Evolutionary conservation across 2,888 invertebrate genomes (phyloP).

Genomic region (Chaitophorus viminalis): DNA sequence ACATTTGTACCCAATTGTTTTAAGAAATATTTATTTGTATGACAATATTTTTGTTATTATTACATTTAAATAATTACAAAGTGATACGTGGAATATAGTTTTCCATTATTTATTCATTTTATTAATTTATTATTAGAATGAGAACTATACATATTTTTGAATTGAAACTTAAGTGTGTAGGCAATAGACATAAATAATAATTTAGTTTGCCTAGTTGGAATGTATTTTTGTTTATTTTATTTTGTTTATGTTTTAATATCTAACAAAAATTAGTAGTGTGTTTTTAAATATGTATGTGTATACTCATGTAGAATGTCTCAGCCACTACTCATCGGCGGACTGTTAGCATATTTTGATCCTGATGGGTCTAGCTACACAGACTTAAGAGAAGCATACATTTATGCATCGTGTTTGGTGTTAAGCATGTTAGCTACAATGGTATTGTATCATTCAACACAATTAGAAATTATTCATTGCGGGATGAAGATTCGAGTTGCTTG

Average conservation of each 20-base stretch:
- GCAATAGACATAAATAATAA: too few relatives aligned
- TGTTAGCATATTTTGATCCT: conserved; percentile 69
- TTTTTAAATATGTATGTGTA: conserved; percentile 35
- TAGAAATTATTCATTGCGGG: conserved; percentile 80
- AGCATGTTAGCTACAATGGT: conserved; percentile 81
- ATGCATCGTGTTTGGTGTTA: conserved; percentile 78
- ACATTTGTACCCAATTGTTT: too few relatives aligned
- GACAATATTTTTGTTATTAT: too few relatives aligned
- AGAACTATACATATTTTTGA: not conserved
- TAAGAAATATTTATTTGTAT: too few relatives aligned
- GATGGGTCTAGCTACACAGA: conserved; percentile 66
- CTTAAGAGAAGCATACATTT: conserved; percentile 76
- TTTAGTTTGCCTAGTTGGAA: not conserved
- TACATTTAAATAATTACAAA: too few relatives aligned
- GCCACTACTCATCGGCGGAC: conserved; percentile 67
- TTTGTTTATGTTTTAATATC: not conserved
- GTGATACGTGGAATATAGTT: too few relatives aligned
- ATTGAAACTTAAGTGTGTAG: not conserved
- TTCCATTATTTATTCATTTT: not conserved
- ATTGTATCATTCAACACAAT: conserved; percentile 61
- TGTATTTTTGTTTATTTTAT: not conserved
- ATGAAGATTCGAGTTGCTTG: conserved; percentile 85
- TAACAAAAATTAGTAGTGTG: not conserved
- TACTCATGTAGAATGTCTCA: conserved; percentile 66
- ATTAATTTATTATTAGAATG: not conserved